Percentiles rank a stretch among this genome's conserved stretches.
phyloP scores from a whole-genome alignment of 2,888 invertebrate species.

The Dexiosoma caninum region DNA sequence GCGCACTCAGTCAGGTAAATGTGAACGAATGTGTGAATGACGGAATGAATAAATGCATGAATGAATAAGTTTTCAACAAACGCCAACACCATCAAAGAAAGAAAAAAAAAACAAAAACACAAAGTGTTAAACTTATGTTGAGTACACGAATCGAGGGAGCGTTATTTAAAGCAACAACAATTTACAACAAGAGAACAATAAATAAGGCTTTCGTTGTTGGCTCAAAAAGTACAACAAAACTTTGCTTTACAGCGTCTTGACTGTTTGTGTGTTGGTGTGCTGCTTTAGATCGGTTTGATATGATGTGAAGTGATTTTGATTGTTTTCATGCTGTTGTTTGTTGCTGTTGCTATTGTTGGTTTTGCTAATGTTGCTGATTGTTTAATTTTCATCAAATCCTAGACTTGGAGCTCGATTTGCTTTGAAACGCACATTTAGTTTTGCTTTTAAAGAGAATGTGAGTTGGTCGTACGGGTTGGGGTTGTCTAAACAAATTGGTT shows the following conservation, averaged over 20 bases:
- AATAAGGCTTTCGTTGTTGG: conserved; percentile 16
- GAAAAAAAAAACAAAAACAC: too few relatives aligned
- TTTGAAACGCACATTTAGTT: conserved; percentile 71
- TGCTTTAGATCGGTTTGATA: conserved; percentile 19
- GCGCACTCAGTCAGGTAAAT: conserved; percentile 41
- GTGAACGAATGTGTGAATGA: conserved; percentile 17
- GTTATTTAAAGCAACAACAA: conserved; percentile 9
- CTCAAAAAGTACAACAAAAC: conserved; percentile 44
- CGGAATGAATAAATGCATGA: conserved; percentile 2
- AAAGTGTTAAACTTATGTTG: conserved; percentile 52
- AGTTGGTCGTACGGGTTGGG: conserved; percentile 59
- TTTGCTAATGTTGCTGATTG: conserved; percentile 6
- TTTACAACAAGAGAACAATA: conserved; percentile 14
- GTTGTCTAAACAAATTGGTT: neutral
- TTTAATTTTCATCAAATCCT: conserved; percentile 34
- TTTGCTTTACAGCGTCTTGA: conserved; percentile 45
- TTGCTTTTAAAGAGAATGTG: conserved; percentile 77
- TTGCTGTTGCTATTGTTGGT: neutral
- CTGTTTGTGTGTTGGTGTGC: neutral
- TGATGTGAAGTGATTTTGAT: conserved; percentile 37
- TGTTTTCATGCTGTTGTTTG: conserved; percentile 13
- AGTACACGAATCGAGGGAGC: conserved; percentile 17
- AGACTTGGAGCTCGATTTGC: conserved; percentile 52
- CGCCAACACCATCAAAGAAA: conserved; percentile 43
- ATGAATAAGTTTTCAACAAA: conserved; percentile 42